Evolutionary conservation across 1,140 invertebrate genomes (phyloP), one percentile per base, ranked within the genome.

Genomic region (Pristionchus pacificus): DNA sequence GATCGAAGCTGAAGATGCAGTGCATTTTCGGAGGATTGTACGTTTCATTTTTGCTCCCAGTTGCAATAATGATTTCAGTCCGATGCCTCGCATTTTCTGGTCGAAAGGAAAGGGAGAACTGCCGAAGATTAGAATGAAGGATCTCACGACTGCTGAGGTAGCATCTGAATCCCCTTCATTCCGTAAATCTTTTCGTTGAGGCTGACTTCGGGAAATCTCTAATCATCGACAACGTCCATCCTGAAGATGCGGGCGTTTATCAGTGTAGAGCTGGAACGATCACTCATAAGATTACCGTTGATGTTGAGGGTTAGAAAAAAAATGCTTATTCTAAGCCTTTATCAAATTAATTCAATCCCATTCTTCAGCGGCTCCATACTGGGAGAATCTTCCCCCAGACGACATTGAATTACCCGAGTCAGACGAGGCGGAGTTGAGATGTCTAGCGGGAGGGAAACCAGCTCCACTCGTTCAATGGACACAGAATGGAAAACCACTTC

Each of bases 391-490:
- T n/a, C 91, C 95, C 82, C 95, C 94, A 1, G 89, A 93, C 82
- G 89, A 93, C 75, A 88, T 91, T 60, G 92, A 92, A 79, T 90
- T 90, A 2, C 92, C 94, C 19, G 93, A 97, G 86, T 93, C 91
- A 62, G 94, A 96, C 83, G 91, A 89, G 13, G 91, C 91, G 0
- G 88, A 89, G 75, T 93, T 98, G 79, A 86, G 88, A 60, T 98
- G 96, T 85, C 88, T 90, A 70, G 95, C 95, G 0, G 89, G 87
- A 10, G 95, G 94, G 71, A 89, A 89, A 1, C 96, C 96, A 0
- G 88, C 90, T 65, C 95, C 96, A 0, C 88, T 91, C 74, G 93
- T 97, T 63, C 89, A 92, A 78, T 98, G 96, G 96, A 95, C 95
- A 66, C 90, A 96, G 84, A 98, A 99, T 87, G 95, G 95, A 88